phyloP scores from a whole-genome alignment of 2,113 vertebrate species.

The Fregata magnificens region DNA sequence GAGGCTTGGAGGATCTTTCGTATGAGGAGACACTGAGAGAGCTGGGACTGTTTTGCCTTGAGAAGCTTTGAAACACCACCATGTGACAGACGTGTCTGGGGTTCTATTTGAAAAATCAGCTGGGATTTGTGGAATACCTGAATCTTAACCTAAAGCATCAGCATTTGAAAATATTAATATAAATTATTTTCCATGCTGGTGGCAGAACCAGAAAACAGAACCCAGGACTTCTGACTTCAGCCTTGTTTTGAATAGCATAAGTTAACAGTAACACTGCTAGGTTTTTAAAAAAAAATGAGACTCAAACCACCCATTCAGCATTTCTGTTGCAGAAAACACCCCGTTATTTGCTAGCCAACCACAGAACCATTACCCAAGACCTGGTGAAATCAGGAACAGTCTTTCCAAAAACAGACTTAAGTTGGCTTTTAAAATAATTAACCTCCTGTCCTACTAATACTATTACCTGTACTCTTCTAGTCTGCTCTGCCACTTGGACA shows the following conservation, averaged over 20 bases:
- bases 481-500: conserved; percentile 74
- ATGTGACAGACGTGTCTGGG: neutral
- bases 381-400: neutral
- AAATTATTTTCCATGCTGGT: neutral
- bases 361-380: neutral
- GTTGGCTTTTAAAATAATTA: neutral
- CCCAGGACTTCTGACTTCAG: neutral
- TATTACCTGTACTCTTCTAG: conserved; percentile 75
- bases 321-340: neutral
- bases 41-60: neutral
- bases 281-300: neutral
- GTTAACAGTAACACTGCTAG: neutral
- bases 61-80: neutral
- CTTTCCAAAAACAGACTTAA: neutral
- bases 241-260: neutral
- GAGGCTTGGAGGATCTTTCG: neutral
- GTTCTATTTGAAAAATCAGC: neutral
- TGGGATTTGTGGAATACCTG: neutral
- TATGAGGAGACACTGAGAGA: neutral
- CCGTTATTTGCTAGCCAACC: neutral
- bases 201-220: neutral
- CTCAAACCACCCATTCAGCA: neutral
- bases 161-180: neutral
- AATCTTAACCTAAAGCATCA: neutral
- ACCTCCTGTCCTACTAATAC: neutral